Evolutionary conservation across 2,797 vertebrate species (phyloP).

Genomic region (Lepus oiostolus): DNA sequence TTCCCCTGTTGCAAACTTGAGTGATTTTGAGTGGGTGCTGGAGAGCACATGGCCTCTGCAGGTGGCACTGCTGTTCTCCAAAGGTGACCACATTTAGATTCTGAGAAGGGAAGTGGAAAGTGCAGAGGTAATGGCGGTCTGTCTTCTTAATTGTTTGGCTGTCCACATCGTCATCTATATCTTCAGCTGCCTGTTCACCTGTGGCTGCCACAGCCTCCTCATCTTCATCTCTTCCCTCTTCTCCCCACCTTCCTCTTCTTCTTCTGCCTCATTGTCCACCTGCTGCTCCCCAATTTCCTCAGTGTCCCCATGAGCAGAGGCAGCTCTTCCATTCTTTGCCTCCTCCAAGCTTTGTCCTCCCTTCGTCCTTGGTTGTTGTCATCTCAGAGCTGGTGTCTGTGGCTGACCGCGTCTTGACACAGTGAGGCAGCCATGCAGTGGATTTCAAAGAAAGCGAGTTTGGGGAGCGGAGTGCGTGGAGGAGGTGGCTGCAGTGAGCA

Average conservation of each 20-base stretch:
- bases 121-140: too few relatives aligned
- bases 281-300: conserved; percentile 97
- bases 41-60: conserved; percentile 60
- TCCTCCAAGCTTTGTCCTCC: conserved; percentile 90
- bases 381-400: conserved; percentile 90
- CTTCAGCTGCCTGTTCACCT: conserved; percentile 93
- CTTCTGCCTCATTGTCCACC: conserved; percentile 95
- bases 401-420: conserved; percentile 88
- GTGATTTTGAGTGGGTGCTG: conserved; percentile 59
- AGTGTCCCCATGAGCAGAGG: conserved; percentile 91
- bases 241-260: conserved; percentile 95
- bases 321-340: conserved; percentile 96
- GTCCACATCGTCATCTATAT: conserved; percentile 56
- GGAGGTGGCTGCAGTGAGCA: conserved; percentile 76
- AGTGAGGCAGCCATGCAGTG: conserved; percentile 79
- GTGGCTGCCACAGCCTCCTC: conserved; percentile 93
- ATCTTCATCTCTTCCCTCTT: conserved; percentile 94
- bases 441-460: conserved; percentile 10
- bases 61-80: background rate
- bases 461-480: conserved; percentile 56
- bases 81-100: too few relatives aligned
- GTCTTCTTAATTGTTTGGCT: too few relatives aligned
- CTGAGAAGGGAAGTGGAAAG: too few relatives aligned
- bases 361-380: conserved; percentile 86
- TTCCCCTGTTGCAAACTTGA: conserved; percentile 77